These are phyloP conservation scores for Plutomurus gul DNA, from an alignment of 1,140 invertebrate species.

Conservation along the genomic window DNA sequence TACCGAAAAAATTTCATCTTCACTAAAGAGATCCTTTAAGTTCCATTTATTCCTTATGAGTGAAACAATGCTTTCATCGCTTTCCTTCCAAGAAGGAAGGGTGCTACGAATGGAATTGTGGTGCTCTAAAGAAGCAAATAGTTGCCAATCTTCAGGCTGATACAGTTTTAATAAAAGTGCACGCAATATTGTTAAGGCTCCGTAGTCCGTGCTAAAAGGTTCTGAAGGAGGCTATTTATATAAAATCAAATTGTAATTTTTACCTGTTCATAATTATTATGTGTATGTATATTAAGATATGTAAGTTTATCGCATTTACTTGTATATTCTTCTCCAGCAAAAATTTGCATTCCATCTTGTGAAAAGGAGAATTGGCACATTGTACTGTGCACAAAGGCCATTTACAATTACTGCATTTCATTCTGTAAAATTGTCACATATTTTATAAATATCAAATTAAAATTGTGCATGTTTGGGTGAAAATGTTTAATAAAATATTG, in stretches of 20 bases:
- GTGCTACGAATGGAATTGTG: conserved; percentile 68
- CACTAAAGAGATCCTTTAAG: conserved; percentile 24
- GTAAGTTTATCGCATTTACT: conserved; percentile 20
- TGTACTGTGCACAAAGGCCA: conserved; percentile 72
- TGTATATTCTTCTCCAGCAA: conserved; percentile 43
- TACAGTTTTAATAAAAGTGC: conserved; percentile 72
- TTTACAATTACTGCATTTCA: conserved; percentile 67
- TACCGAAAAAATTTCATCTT: conserved; percentile 36
- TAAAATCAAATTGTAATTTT: not conserved
- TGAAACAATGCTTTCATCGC: conserved; percentile 35
- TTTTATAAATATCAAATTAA: not conserved
- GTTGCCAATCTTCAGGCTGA: conserved; percentile 70
- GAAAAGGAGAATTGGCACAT: conserved; percentile 66
- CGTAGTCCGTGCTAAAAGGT: conserved; percentile 27
- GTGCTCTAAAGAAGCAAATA: conserved; percentile 68
- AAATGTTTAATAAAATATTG: too few relatives aligned
- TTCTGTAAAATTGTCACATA: not conserved
- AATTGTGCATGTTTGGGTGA: too few relatives aligned
- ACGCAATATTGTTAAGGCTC: conserved; percentile 58
- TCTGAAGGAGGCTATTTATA: conserved; percentile 10
- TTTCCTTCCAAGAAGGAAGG: conserved; percentile 41
- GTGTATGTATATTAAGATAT: not conserved
- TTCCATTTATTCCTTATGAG: conserved; percentile 43
- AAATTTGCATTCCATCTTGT: conserved; percentile 71
- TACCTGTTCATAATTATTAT: not conserved